Percentiles rank a stretch among this genome's conserved stretches.
Evolutionary conservation across 1,140 invertebrate genomes (phyloP).

Genomic region (Drosophila murphyi): DNA sequence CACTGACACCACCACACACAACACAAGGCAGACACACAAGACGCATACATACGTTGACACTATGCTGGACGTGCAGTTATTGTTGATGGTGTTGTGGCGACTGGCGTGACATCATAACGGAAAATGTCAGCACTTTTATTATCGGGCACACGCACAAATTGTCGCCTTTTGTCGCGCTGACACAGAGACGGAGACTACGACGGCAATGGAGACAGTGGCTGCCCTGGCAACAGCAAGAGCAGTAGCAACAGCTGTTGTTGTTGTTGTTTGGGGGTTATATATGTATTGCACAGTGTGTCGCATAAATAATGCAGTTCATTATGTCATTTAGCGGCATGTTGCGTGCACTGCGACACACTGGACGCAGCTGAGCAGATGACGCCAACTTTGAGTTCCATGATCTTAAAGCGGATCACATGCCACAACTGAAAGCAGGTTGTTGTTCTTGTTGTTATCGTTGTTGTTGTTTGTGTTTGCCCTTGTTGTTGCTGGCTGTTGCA

Average conservation of each 20-base stretch:
- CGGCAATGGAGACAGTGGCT: neutral
- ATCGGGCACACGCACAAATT: conserved; percentile 70
- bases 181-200: neutral
- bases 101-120: conserved; percentile 73
- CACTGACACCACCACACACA: neutral
- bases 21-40: too few relatives aligned
- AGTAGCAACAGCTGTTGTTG: conserved; percentile 31
- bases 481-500: conserved; percentile 44
- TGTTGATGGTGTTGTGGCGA: conserved; percentile 27
- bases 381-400: conserved; percentile 39
- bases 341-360: conserved; percentile 53
- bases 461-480: conserved; percentile 19
- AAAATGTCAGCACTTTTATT: conserved; percentile 79
- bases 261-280: conserved; percentile 26
- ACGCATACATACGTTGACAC: too few relatives aligned
- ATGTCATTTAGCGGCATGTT: conserved; percentile 81
- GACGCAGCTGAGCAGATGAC: conserved; percentile 51
- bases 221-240: conserved; percentile 19
- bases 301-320: conserved; percentile 83
- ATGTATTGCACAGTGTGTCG: conserved; percentile 61
- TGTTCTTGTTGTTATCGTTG: conserved; percentile 31
- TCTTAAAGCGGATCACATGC: conserved; percentile 63
- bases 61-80: conserved; percentile 27
- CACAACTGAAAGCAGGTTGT: conserved; percentile 41
- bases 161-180: conserved; percentile 29